A percentile compares a stretch with the other conserved stretches of the same genome.
Evolutionary conservation across 2,113 vertebrate genomes (phyloP).

Genomic region (Indicator maculatus): DNA sequence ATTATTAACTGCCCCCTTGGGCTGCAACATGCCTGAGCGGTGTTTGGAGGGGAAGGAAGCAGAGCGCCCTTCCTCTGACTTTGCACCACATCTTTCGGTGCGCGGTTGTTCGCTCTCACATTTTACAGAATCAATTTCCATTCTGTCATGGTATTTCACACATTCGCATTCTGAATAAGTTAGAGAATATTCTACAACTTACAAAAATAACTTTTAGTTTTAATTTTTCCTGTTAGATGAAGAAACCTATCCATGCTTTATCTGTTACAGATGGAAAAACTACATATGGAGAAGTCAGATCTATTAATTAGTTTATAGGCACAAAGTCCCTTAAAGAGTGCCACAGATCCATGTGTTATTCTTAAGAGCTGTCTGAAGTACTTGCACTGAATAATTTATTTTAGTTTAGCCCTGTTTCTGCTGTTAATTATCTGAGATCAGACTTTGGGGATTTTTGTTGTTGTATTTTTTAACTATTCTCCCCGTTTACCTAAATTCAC

Average conservation of each 20-base stretch:
- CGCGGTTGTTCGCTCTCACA: slow-evolving; percentile 69
- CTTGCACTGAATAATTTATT: slow-evolving; percentile 72
- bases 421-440: slow-evolving; percentile 65
- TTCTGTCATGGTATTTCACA: slow-evolving; percentile 82
- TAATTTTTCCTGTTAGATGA: slow-evolving; percentile 76
- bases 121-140: slow-evolving; percentile 82
- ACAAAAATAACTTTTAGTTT: slow-evolving; percentile 78
- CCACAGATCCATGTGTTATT: slow-evolving; percentile 66
- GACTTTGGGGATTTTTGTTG: slow-evolving; percentile 15
- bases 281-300: slow-evolving; percentile 67
- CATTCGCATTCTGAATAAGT: slow-evolving; percentile 76
- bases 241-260: slow-evolving; percentile 73
- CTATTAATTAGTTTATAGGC: slow-evolving; percentile 72
- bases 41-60: slow-evolving; percentile 43
- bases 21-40: not conserved
- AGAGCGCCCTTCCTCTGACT: slow-evolving; percentile 41
- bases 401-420: slow-evolving; percentile 52
- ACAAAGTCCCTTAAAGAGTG: slow-evolving; percentile 61
- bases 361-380: slow-evolving; percentile 67
- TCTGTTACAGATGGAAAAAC: slow-evolving; percentile 76
- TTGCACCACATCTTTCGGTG: slow-evolving; percentile 75
- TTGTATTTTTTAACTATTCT: not conserved
- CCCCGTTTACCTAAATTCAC: slow-evolving; percentile 27
- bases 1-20: not conserved
- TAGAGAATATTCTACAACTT: slow-evolving; percentile 77